A percentile compares a stretch with the other conserved stretches of the same genome.
phyloP scores from a whole-genome alignment of 1,140 invertebrate genomes.

The Pseudomyrmex flavicornis region DNA sequence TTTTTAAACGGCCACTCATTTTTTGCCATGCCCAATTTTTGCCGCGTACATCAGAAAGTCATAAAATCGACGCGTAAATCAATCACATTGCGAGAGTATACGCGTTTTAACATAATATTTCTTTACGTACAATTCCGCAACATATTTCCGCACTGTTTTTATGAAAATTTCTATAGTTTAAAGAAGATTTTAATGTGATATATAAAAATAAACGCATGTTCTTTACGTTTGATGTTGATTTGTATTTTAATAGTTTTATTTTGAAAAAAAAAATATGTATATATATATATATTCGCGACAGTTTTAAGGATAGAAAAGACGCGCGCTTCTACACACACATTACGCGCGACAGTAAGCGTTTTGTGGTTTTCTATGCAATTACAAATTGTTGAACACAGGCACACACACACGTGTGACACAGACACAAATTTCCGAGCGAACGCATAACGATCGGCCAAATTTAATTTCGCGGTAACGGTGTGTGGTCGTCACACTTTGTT shows the following conservation, averaged over 20 bases:
- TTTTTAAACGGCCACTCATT: conserved; percentile 45
- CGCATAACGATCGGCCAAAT: conserved; percentile 30
- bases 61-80: conserved; percentile 42
- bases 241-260: no score
- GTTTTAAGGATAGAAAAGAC: no score
- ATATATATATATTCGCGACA: no score
- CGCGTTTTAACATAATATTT: not conserved
- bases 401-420: not conserved
- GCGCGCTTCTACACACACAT: no score
- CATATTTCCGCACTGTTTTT: no score
- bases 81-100: conserved; percentile 7
- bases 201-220: no score
- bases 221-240: no score
- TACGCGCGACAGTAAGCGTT: no score
- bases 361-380: not conserved
- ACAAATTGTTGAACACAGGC: conserved; percentile 18
- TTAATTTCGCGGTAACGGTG: conserved; percentile 20
- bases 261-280: no score
- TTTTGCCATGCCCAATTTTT: conserved; percentile 28
- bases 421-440: conserved; percentile 17
- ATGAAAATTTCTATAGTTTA: no score
- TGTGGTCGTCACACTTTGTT: not conserved
- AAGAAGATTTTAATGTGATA: no score
- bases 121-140: no score
- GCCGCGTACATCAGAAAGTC: conserved; percentile 5